These are phyloP conservation scores for Passerina amoena DNA, from an alignment of 2,113 vertebrate genomes.

Conservation along the genomic window DNA sequence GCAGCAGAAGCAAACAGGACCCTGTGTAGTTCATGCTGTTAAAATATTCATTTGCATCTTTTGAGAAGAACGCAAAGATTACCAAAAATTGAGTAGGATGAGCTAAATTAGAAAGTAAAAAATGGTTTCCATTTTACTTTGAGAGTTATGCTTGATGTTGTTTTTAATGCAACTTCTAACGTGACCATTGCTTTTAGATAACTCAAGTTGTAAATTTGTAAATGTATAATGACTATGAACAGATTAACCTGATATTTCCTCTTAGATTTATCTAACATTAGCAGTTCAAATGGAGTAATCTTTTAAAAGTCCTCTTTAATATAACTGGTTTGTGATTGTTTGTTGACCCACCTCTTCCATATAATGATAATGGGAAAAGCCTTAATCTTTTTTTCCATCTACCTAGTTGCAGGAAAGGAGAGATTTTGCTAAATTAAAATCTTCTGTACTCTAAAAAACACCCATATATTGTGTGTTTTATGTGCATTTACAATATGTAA, in stretches of 20 bases:
- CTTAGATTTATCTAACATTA: not conserved
- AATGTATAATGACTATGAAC: not conserved
- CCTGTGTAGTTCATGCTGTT: not conserved
- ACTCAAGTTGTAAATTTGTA: not conserved
- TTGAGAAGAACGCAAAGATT: not conserved
- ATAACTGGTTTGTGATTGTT: not conserved
- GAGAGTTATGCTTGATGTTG: not conserved
- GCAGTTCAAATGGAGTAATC: not conserved
- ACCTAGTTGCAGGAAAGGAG: not conserved
- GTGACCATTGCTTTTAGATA: not conserved
- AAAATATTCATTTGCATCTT: not conserved
- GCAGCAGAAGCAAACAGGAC: not conserved
- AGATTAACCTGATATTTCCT: not conserved
- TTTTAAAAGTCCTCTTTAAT: not conserved
- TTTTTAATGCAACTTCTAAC: not conserved
- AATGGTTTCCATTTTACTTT: not conserved
- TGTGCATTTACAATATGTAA: not conserved
- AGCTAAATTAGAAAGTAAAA: not conserved
- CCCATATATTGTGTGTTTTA: not conserved
- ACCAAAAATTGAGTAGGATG: not conserved
- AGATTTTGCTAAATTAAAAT: not conserved
- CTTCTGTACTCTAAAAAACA: not conserved
- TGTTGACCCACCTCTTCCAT: not conserved
- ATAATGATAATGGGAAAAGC: not conserved
- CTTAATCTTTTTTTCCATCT: not conserved